Evolutionary conservation across 53 echinoderm and acorn worm genomes (phyloP).

Genomic region (Henricia sp.): DNA sequence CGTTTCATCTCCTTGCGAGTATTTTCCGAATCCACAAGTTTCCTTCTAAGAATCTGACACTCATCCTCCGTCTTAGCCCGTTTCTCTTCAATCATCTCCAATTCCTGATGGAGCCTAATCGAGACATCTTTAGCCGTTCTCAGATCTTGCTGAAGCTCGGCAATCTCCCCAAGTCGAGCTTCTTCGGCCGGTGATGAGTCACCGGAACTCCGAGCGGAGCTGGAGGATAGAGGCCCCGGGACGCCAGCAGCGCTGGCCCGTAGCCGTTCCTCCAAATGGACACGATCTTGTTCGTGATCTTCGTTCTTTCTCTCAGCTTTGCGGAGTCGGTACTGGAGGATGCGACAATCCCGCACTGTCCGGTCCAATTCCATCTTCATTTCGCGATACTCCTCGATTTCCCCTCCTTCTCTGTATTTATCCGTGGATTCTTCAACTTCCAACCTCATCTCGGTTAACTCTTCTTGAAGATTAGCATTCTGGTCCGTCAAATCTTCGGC

Average conservation of each 20-base stretch:
- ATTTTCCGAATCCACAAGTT: slow-evolving; percentile 87
- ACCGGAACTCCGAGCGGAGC: slow-evolving; percentile 47
- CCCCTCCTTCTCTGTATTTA: slow-evolving; percentile 82
- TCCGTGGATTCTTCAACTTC: slow-evolving; percentile 93
- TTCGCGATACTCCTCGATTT: slow-evolving; percentile 89
- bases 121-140: slow-evolving; percentile 98
- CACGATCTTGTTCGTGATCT: slow-evolving; percentile 77
- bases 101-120: slow-evolving; percentile 94
- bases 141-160: slow-evolving; percentile 89
- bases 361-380: slow-evolving; percentile 92
- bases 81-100: slow-evolving; percentile 98
- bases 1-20: slow-evolving; percentile 81
- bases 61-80: slow-evolving; percentile 94
- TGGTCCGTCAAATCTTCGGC: slow-evolving; percentile 80
- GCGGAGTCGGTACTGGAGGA: slow-evolving; percentile 89
- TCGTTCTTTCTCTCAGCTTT: slow-evolving; percentile 90
- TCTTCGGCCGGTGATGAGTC: slow-evolving; percentile 61
- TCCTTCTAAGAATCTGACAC: slow-evolving; percentile 81
- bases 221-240: slow-evolving; percentile 14
- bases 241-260: slow-evolving; percentile 29
- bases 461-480: slow-evolving; percentile 73
- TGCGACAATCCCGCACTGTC: slow-evolving; percentile 85
- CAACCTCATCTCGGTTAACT: slow-evolving; percentile 74
- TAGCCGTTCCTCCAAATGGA: slow-evolving; percentile 73
- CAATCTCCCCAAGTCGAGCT: slow-evolving; percentile 60